These are phyloP conservation scores for Dolichoris vasculosae DNA, from an alignment of 1,140 invertebrate species.

Conservation along the genomic window DNA sequence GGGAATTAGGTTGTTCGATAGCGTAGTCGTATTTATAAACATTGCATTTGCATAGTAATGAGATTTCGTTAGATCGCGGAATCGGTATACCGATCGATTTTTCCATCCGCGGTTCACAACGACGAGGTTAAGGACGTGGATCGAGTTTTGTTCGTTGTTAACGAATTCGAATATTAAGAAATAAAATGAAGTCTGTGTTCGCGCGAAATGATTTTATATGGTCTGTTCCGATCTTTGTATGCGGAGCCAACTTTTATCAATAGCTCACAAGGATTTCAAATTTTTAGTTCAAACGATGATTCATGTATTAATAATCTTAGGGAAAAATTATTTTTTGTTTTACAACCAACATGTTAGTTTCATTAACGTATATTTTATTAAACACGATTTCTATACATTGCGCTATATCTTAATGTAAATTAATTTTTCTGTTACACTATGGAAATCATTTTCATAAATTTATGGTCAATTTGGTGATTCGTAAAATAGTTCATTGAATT, in stretches of 20 bases:
- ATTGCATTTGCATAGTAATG: conserved; percentile 42
- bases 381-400: neutral
- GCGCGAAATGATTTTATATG: no score
- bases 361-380: no score
- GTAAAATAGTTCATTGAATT: neutral
- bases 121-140: neutral
- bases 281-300: neutral
- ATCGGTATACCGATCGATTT: neutral
- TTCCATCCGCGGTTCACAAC: neutral
- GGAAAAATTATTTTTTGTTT: neutral
- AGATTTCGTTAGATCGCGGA: neutral
- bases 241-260: neutral
- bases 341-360: neutral
- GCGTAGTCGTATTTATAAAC: conserved; percentile 38
- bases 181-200: neutral
- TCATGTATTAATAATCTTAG: neutral
- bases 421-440: conserved; percentile 28
- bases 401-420: neutral
- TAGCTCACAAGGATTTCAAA: neutral
- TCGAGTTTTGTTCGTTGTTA: conserved; percentile 1
- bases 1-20: conserved; percentile 39
- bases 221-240: neutral
- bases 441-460: neutral
- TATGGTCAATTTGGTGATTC: neutral
- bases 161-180: conserved; percentile 20